phyloP scores from a whole-genome alignment of 92 coral and sea anemone genomes.

The Pocillopora meandrina region DNA sequence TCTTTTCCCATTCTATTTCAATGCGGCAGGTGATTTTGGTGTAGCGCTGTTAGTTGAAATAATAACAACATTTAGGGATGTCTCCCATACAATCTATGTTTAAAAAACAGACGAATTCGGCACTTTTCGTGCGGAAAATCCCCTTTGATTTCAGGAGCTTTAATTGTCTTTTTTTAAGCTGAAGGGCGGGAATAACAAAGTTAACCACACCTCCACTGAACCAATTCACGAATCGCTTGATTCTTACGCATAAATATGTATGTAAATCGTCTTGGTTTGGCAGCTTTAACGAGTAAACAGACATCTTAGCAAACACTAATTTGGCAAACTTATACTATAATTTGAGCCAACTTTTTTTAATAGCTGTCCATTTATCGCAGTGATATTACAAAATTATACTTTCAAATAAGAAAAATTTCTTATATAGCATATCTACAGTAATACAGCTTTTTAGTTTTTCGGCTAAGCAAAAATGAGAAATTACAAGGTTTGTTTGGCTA shows the following conservation, averaged over 20 bases:
- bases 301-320: background rate
- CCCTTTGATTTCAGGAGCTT: background rate
- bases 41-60: too few species aligned
- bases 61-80: too few species aligned
- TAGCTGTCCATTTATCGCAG: background rate
- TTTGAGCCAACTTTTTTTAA: background rate
- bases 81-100: background rate
- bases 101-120: background rate
- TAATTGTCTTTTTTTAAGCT: background rate
- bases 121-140: background rate
- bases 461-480: background rate
- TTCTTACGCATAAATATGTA: conserved; percentile 7
- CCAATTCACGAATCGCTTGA: background rate
- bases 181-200: background rate
- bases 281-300: conserved; percentile 5
- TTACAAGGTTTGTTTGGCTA: background rate
- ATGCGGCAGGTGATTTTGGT: background rate
- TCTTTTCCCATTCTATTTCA: background rate
- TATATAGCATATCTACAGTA: too few species aligned
- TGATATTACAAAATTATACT: background rate
- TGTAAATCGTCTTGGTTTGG: conserved; percentile 3
- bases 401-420: too few species aligned
- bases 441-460: background rate
- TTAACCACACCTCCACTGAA: background rate
- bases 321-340: background rate